Base-by-base conservation (phyloP, 2,797 vertebrate species). In the Alectoris magna region DNA sequence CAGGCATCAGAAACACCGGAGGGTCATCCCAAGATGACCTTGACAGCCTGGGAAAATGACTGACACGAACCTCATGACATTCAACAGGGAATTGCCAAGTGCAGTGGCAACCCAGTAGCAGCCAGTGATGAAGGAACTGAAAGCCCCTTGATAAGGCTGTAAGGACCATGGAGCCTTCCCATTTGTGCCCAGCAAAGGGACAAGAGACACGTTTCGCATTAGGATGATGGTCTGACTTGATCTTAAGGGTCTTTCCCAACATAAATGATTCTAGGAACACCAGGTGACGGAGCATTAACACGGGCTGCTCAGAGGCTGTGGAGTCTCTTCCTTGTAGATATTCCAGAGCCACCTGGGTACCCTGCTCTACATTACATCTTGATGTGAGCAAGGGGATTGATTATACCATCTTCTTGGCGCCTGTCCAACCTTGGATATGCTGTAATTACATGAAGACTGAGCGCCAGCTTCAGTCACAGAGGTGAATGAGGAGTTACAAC, bases 1-100 rank as follows among this genome's bases (percentile, higher is more conserved):
- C 49, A 51, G 49, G 24, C 24, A 51, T 26, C 26, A 49, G 23
- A n/a, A 34, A 48, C 1, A 7, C 58, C 48, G 55, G 10, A 34
- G 12, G 22, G 10, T 26, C 24, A 70, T 24, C 26, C 71, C 58
- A 29, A 4, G 7, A 36, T 26, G 16, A 59, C 31, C 27, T 5
- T 0, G 0, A 44, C 11, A 77, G 34, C 27, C 38, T 64, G n/a
- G 27, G 81, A 29, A 84, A 74, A 27, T 0, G 7, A 22, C 22
- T 19, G 2, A 27, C 7, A 36, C 18, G 10, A n/a, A 60, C 59
- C 44, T 79, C 24, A 3, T 4, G 3, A 43, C 71, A 14, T 63
- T 78, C 43, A 66, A 2, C 21, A 60, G 34, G 66, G n/a, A 81
- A 91, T 36, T 51, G 18, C 21, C 68, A 56, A 56, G 55, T 21